These are phyloP conservation scores for Agrotis segetum DNA, from an alignment of 2,888 invertebrate species.

Conservation along the genomic window DNA sequence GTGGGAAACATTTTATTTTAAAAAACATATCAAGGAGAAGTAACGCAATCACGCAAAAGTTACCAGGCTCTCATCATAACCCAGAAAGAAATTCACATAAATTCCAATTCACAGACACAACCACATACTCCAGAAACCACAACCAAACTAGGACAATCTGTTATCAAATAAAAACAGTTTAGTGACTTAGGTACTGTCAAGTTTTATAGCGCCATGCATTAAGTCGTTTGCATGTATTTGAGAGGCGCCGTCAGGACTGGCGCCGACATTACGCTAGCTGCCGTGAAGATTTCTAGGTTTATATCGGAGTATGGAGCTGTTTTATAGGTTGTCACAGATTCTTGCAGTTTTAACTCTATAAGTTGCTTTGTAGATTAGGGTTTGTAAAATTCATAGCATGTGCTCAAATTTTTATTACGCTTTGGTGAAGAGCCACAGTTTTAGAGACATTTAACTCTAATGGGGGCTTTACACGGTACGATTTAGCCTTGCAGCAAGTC, in stretches of 20 bases:
- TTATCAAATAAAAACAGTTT: conserved; percentile 58
- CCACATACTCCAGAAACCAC: background rate
- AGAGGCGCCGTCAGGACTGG: conserved; percentile 63
- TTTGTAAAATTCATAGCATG: background rate
- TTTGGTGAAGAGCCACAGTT: too few species aligned
- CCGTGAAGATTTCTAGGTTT: conserved; percentile 51
- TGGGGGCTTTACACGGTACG: too few species aligned
- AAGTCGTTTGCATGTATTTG: conserved; percentile 65
- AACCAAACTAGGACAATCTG: conserved; percentile 44
- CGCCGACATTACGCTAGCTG: conserved; percentile 52
- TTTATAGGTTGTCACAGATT: conserved; percentile 48
- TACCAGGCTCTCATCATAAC: conserved; percentile 2
- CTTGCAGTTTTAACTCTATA: conserved; percentile 27
- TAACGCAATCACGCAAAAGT: background rate
- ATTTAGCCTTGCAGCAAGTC: too few species aligned
- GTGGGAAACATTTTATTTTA: too few species aligned
- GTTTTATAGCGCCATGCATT: conserved; percentile 62
- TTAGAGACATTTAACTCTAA: too few species aligned
- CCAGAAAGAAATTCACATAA: background rate
- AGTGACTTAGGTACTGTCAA: conserved; percentile 57
- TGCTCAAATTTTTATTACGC: too few species aligned
- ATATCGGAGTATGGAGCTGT: conserved; percentile 34
- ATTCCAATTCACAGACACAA: background rate
- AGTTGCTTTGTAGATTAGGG: conserved; percentile 22
- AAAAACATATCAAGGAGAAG: too few species aligned